Evolutionary conservation across 2,113 vertebrate genomes (phyloP).

Genomic region (Furnarius figulus): DNA sequence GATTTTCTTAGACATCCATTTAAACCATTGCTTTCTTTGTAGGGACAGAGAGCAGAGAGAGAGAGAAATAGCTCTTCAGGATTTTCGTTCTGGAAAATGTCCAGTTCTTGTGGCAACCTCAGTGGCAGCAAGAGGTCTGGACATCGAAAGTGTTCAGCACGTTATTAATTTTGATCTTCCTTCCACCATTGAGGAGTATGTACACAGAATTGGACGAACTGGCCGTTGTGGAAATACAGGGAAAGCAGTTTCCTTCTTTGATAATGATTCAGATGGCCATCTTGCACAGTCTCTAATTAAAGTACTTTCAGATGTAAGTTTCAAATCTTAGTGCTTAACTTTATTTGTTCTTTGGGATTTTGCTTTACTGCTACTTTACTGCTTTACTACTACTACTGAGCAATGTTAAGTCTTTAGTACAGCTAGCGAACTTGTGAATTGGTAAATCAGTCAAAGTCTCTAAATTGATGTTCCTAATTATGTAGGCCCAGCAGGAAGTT

Average conservation of each 20-base stretch:
- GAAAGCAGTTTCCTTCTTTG: slow-evolving; percentile 88
- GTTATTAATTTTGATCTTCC: slow-evolving; percentile 96
- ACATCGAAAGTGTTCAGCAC: slow-evolving; percentile 92
- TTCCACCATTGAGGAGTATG: slow-evolving; percentile 88
- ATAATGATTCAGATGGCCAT: slow-evolving; percentile 73
- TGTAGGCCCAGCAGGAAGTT: slow-evolving; percentile 91
- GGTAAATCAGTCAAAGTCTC: neutral
- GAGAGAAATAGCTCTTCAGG: slow-evolving; percentile 84
- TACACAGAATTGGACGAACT: slow-evolving; percentile 93
- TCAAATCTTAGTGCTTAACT: neutral
- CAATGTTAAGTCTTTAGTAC: neutral
- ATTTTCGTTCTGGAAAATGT: slow-evolving; percentile 88
- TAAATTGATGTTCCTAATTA: neutral
- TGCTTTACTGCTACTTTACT: too few species aligned
- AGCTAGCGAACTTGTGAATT: neutral
- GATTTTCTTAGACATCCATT: neutral
- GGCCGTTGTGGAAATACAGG: slow-evolving; percentile 94
- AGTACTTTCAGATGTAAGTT: slow-evolving; percentile 87
- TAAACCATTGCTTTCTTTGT: neutral
- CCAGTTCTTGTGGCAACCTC: slow-evolving; percentile 92
- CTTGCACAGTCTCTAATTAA: slow-evolving; percentile 83
- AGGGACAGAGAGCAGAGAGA: slow-evolving; percentile 92
- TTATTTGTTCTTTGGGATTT: neutral
- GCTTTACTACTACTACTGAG: too few species aligned
- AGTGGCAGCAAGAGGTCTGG: slow-evolving; percentile 91